Evolutionary conservation across 2,113 vertebrate genomes (phyloP).

Genomic region (Gila orcuttii): DNA sequence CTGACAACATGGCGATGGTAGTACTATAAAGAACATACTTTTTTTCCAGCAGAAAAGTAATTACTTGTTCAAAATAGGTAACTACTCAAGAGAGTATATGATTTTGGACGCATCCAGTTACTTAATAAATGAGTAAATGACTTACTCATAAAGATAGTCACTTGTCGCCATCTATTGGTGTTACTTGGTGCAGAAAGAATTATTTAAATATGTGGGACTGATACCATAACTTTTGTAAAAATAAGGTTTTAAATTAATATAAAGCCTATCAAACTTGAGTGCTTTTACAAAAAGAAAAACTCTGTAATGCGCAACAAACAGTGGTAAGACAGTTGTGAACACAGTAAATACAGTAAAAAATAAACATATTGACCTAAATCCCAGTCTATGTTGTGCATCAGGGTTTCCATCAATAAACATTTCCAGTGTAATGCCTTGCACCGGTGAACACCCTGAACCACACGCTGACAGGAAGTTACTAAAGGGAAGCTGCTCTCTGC

Average conservation of each 20-base stretch:
- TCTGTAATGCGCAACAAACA: not conserved
- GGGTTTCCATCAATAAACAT: conserved; percentile 46
- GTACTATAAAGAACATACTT: too few species aligned
- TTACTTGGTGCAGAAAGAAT: not conserved
- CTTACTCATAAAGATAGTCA: not conserved
- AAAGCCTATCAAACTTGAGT: not conserved
- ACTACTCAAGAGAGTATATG: too few species aligned
- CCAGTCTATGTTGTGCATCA: conserved; percentile 21
- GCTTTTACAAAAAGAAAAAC: not conserved
- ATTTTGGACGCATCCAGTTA: too few species aligned
- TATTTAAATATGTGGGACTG: not conserved
- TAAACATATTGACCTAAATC: conserved; percentile 7
- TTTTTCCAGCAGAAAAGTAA: too few species aligned
- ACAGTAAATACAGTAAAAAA: not conserved
- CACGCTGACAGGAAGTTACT: conserved; percentile 39
- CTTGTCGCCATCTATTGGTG: not conserved
- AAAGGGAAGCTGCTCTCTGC: conserved; percentile 36
- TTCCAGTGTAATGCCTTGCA: conserved; percentile 21
- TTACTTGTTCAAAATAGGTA: too few species aligned
- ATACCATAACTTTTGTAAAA: not conserved
- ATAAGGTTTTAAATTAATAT: not conserved
- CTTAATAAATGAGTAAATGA: not conserved
- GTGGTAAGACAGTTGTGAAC: not conserved
- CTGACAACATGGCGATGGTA: too few species aligned
- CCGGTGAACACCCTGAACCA: not conserved